These are phyloP conservation scores for Agrypnus murinus DNA, from an alignment of 2,888 invertebrate genomes.

Conservation along the genomic window DNA sequence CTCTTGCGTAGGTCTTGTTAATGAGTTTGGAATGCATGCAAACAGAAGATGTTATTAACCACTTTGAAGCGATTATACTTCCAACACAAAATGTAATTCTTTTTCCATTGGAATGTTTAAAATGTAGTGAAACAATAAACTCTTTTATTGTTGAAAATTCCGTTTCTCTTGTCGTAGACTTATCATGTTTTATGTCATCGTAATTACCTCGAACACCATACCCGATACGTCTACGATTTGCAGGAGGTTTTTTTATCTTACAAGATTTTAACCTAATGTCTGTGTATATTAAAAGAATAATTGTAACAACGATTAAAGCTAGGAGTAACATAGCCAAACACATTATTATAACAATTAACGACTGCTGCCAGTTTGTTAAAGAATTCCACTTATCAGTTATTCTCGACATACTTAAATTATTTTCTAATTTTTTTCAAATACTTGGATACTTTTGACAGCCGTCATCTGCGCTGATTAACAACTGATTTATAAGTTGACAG, in stretches of 20 bases:
- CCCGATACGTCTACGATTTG: background rate
- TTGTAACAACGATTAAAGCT: background rate
- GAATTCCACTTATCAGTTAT: no score
- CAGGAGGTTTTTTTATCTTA: background rate
- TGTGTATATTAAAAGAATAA: background rate
- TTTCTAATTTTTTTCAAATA: no score
- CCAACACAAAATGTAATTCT: slow-evolving; percentile 16
- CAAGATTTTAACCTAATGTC: slow-evolving; percentile 2
- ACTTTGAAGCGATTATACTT: background rate
- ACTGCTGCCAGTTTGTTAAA: no score
- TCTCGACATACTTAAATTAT: no score
- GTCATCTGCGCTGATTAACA: no score
- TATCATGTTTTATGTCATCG: slow-evolving; percentile 1
- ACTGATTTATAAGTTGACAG: no score
- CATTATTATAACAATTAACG: background rate
- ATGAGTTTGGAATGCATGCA: slow-evolving; percentile 1
- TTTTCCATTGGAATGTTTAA: background rate
- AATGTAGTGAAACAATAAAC: slow-evolving; percentile 16
- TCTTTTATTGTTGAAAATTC: slow-evolving; percentile 6
- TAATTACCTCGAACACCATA: background rate
- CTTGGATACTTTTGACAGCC: no score
- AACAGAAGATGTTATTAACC: slow-evolving; percentile 13
- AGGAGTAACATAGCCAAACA: background rate
- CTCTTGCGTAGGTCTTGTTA: background rate
- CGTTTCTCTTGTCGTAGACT: background rate